phyloP scores from a whole-genome alignment of 1,140 invertebrate species.

The Solen grandis region DNA sequence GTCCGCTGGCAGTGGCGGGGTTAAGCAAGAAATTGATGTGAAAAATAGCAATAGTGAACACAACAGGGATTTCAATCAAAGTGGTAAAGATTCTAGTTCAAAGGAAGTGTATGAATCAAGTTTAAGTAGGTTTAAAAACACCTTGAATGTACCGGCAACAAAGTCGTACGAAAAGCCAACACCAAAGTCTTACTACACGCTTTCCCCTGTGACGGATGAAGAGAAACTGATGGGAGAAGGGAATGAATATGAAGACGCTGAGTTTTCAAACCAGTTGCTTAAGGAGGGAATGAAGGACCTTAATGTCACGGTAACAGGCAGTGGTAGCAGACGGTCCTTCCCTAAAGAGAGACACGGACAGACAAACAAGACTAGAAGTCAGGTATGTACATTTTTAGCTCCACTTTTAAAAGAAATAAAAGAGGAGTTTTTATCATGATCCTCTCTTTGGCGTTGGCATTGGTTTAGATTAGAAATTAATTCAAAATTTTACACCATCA shows the following conservation, averaged over 20 bases:
- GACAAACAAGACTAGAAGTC: neutral
- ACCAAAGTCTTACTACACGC: slow-evolving; percentile 48
- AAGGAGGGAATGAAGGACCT: slow-evolving; percentile 19
- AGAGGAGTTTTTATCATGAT: too few relatives aligned
- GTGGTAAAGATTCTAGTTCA: neutral
- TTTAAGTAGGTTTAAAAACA: neutral
- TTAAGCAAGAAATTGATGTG: neutral
- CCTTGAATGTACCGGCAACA: neutral
- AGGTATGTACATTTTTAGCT: too few relatives aligned
- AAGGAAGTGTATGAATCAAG: neutral
- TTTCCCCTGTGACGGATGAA: slow-evolving; percentile 42
- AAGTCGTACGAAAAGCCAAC: slow-evolving; percentile 43
- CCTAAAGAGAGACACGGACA: slow-evolving; percentile 3
- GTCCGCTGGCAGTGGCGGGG: neutral
- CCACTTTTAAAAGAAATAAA: too few relatives aligned
- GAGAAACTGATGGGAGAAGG: slow-evolving; percentile 26
- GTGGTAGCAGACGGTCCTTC: slow-evolving; percentile 36
- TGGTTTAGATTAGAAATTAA: too few relatives aligned
- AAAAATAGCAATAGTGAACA: too few relatives aligned
- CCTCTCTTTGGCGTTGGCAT: too few relatives aligned
- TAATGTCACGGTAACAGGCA: slow-evolving; percentile 49
- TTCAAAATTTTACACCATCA: too few relatives aligned
- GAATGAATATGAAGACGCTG: slow-evolving; percentile 10
- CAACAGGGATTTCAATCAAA: too few relatives aligned
- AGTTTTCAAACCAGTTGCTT: neutral